These are phyloP conservation scores for Hemicordylus capensis DNA, from an alignment of 2,113 vertebrate genomes.

Conservation along the genomic window DNA sequence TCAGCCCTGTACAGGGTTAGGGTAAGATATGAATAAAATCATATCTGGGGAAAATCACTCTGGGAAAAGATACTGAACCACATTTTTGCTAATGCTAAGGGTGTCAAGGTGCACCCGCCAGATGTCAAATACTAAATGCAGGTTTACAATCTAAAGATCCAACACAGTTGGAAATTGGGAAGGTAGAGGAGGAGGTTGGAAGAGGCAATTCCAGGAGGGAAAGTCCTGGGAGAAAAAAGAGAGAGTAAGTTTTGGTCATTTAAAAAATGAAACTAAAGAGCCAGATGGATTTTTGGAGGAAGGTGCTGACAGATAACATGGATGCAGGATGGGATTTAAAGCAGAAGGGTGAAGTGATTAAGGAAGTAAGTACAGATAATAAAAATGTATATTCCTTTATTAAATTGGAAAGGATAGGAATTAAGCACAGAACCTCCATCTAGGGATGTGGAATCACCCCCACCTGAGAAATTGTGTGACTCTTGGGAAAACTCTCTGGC, in stretches of 20 bases:
- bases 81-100: too few species aligned
- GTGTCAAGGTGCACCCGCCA: too few species aligned
- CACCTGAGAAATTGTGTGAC: too few species aligned
- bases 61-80: too few species aligned
- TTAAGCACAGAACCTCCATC: too few species aligned
- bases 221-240: background rate
- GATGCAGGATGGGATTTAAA: background rate
- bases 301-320: background rate
- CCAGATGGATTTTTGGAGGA: background rate
- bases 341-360: background rate
- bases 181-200: too few species aligned
- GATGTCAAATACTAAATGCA: too few species aligned
- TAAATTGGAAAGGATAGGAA: background rate
- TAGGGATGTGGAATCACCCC: too few species aligned
- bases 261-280: background rate
- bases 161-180: background rate
- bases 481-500: background rate
- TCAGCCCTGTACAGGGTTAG: background rate
- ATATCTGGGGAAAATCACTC: background rate
- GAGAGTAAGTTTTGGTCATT: background rate
- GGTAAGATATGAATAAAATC: too few species aligned
- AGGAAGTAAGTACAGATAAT: background rate
- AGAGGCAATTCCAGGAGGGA: background rate
- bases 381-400: too few species aligned
- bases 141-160: too few species aligned